Evolutionary conservation across 2,888 invertebrate genomes (phyloP), one percentile per base, ranked within the genome.

Genomic region (Frankliniella fusca): DNA sequence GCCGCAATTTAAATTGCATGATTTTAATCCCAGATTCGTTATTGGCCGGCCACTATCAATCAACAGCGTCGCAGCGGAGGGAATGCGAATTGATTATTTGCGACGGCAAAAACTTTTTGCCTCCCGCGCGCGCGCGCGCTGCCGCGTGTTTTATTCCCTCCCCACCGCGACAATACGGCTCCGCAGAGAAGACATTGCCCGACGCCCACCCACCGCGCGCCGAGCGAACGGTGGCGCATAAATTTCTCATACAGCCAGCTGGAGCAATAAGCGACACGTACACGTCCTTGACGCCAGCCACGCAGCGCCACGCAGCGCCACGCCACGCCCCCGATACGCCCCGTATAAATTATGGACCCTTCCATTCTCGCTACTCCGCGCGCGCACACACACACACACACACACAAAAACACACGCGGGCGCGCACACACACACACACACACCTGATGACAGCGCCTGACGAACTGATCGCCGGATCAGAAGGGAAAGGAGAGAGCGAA

Each of bases 11-110:
- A 76, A 76, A 76, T 76, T 76, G 70, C 70, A 11, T 27, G 70
- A 76, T 76, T 76, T 76, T 76, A 76, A 76, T 76, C 70, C 70
- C 70, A 76, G 70, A 76, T 76, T 76, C 70, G 27, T 61, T n/a
- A 54, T 54, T 54, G 20, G 54, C 27, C 38, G 38, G 38, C 38
- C 38, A 38, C 38, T 38, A 38, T 38, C 38, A 38, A 38, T 38
- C 38, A 38, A 5, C 38, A 38, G 38, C 3, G 38, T 38, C 38
- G 38, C 38, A 38, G 38, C 38, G 38, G 38, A 38, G 38, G 38
- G 38, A 38, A 38, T 38, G 38, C 38, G 38, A 38, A 38, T 38
- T 38, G 38, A 38, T 38, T 38, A 38, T 38, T 38, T 38, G 38
- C 38, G 38, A 38, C 38, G 38, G 3, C 38, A 38, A 38, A 38